Percentiles rank a stretch among this genome's conserved stretches.
Evolutionary conservation across 2,113 vertebrate species (phyloP).

Genomic region (Erinaceus europaeus): DNA sequence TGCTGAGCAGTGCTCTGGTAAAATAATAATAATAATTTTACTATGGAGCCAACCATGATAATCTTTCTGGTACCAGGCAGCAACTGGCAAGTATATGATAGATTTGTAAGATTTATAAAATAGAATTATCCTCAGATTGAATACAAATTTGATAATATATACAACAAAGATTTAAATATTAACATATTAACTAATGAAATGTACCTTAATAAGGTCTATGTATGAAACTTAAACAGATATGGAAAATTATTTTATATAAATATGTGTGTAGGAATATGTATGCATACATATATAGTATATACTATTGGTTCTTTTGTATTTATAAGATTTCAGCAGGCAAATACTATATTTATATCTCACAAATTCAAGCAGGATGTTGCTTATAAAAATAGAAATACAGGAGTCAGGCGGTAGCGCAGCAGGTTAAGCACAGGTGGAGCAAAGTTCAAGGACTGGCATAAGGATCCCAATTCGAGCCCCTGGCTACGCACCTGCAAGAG

Average conservation of each 20-base stretch:
- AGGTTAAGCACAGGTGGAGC: no score
- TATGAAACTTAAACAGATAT: constrained; percentile 6
- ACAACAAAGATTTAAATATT: constrained; percentile 4
- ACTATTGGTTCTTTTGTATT: no score
- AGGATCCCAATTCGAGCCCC: no score
- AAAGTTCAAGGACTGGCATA: no score
- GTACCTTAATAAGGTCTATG: background rate
- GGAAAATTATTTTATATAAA: background rate
- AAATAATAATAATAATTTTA: background rate
- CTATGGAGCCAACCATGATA: background rate
- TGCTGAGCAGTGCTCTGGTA: no score
- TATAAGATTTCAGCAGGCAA: background rate
- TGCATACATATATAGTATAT: background rate
- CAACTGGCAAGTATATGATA: background rate
- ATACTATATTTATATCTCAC: constrained; percentile 28
- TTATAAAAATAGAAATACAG: no score
- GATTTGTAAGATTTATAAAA: background rate
- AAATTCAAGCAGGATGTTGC: no score
- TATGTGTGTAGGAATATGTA: background rate
- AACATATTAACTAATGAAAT: constrained; percentile 3
- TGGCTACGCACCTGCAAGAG: no score
- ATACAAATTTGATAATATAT: background rate
- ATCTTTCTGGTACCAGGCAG: background rate
- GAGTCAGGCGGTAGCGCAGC: no score
- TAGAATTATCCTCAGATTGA: background rate